These are phyloP conservation scores for Syngnathus rostellatus DNA, from an alignment of 2,797 vertebrate species.

Conservation along the genomic window DNA sequence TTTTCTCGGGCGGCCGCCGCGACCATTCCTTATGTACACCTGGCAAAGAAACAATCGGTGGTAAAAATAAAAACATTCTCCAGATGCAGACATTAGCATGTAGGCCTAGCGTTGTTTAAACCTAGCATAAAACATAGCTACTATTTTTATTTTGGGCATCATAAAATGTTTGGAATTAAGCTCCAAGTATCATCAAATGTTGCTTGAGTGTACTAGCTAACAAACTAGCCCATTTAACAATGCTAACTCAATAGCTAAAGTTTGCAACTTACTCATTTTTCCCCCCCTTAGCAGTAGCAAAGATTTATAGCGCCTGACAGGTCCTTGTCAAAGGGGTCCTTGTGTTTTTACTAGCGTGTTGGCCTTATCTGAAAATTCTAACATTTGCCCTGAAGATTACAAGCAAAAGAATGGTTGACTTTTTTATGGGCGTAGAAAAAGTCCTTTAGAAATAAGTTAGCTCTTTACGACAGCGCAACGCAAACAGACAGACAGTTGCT, in stretches of 20 bases:
- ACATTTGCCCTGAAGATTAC: conserved; percentile 1
- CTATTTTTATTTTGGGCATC: not conserved
- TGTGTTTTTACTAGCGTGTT: not conserved
- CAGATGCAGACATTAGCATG: not conserved
- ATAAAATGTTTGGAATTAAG: not conserved
- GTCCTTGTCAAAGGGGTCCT: not conserved
- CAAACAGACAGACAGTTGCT: conserved; percentile 4
- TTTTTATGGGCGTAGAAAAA: conserved; percentile 4
- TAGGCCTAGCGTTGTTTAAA: not conserved
- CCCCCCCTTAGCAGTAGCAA: not conserved
- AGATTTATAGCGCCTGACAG: not conserved
- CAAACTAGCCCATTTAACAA: not conserved
- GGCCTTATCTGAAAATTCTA: not conserved
- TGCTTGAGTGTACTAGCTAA: not conserved
- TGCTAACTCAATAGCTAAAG: not conserved
- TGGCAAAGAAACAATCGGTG: not conserved
- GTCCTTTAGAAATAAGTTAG: conserved; percentile 1
- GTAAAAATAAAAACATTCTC: not conserved
- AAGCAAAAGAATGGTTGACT: conserved; percentile 4
- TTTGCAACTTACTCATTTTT: not conserved
- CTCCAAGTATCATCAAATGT: not conserved
- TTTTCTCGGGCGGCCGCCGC: not conserved
- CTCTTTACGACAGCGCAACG: not conserved
- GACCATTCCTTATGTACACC: not conserved
- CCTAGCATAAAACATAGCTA: not conserved